Conservation (phyloP, 1,140 invertebrate genomes). For the Halictus rubicundus region DNA sequence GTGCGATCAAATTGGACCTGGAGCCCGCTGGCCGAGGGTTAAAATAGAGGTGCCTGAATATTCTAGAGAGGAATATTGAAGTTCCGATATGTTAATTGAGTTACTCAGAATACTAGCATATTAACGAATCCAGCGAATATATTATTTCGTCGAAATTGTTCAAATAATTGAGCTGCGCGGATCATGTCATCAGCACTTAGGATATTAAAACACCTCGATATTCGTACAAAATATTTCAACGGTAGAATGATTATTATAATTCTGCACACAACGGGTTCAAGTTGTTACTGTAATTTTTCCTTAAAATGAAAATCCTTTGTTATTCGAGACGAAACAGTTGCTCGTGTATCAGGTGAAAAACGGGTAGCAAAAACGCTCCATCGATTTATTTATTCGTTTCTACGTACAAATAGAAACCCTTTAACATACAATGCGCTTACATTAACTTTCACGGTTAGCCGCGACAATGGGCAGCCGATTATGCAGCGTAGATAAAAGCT, state of each 20-base stretch:
- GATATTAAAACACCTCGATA: too few relatives aligned
- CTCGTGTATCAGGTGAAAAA: too few relatives aligned
- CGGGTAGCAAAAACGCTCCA: neutral
- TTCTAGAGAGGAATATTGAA: neutral
- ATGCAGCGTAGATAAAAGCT: neutral
- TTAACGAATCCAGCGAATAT: neutral
- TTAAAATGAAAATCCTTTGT: too few relatives aligned
- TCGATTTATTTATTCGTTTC: neutral
- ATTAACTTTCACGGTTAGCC: neutral
- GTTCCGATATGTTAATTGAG: neutral
- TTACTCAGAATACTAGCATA: neutral
- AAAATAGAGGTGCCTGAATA: too few relatives aligned
- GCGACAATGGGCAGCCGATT: neutral
- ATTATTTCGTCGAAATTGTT: neutral
- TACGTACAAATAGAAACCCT: neutral
- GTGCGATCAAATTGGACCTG: too few relatives aligned
- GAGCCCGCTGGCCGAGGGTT: too few relatives aligned
- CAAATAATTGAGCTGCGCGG: neutral
- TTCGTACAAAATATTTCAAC: neutral
- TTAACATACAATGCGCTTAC: slow-evolving; percentile 6
- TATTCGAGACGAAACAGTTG: too few relatives aligned
- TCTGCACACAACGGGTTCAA: too few relatives aligned
- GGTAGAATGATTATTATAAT: too few relatives aligned
- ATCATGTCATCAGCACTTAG: neutral
- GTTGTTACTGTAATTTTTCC: neutral